Base-by-base conservation (phyloP, 2,113 vertebrate genomes). In the Xenopus borealis region DNA sequence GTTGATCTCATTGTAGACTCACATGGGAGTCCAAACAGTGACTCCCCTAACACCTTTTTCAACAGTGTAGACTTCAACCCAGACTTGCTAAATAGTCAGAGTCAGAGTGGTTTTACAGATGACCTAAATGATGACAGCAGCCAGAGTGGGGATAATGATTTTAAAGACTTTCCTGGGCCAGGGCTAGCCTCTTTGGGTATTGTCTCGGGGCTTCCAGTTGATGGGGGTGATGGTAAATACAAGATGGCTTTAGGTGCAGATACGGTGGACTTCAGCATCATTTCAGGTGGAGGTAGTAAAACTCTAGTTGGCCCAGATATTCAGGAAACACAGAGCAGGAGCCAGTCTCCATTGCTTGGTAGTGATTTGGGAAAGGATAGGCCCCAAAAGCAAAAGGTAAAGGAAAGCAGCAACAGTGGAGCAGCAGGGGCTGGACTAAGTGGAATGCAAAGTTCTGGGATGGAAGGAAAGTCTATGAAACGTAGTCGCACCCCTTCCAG, bases 61-160 rank as follows among this genome's bases (percentile, higher is more conserved):
- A 95, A 98, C 6, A 92, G 96, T 30, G 91, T 94, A 16, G 97
- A 98, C 88, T 98, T 99, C 82, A 98, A 98, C 81, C 92, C 95
- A 13, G 96, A 98, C 80, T 87, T 98, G 71, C 87, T 98, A 27
- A 91, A 94, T 71, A 94, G 93, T 30, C 95, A 95, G 83, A 91
- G 91, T 52, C 91, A 92, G 45, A 91, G 88, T 17, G 91, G 91
- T 47, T 98, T 98, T 85, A 86, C 94, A 74, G 94, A 94, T 83
- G 92, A 88, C 62, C 96, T 95, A 82, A 98, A 98, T 81, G 96
- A 96, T 58, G 95, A 98, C 86, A 98, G 95, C 80, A 97, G 96
- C 77, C 94, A 95, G 81, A 97, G 96, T 53, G 94, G 93, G 72
- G 96, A 98, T 83, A 87, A 95, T 1, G 97, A 98, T 55, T 94